phyloP scores from a whole-genome alignment of 2,113 vertebrate species.

The Apistogramma diplotaenia region DNA sequence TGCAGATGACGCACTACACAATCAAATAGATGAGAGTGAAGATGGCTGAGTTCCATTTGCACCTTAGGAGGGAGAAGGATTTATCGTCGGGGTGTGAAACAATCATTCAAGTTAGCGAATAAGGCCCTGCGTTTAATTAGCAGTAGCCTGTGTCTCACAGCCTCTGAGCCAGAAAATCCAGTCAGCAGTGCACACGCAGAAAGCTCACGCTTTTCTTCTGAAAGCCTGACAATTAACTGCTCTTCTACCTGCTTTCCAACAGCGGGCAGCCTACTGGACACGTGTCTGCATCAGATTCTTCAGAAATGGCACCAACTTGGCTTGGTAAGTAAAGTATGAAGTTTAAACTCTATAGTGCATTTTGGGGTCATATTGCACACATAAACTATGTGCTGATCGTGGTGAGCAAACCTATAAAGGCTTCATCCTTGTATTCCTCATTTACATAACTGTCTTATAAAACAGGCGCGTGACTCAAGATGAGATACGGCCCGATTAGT shows the following conservation, averaged over 20 bases:
- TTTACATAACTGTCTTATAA: not conserved
- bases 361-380: not conserved
- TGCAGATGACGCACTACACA: not conserved
- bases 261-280: slow-evolving; percentile 7
- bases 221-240: slow-evolving; percentile 7
- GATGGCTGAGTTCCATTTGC: slow-evolving; percentile 41
- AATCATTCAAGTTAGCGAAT: slow-evolving; percentile 56
- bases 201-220: not conserved
- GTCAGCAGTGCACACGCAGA: slow-evolving; percentile 26
- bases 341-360: not conserved
- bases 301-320: not conserved
- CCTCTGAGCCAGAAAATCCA: slow-evolving; percentile 33
- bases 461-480: not conserved
- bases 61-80: slow-evolving; percentile 56
- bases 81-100: slow-evolving; percentile 63
- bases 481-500: not conserved
- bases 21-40: slow-evolving; percentile 8
- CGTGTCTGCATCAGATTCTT: not conserved
- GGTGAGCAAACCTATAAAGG: not conserved
- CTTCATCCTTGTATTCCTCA: not conserved
- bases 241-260: slow-evolving; percentile 38
- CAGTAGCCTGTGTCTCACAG: slow-evolving; percentile 47
- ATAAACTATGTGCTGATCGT: not conserved
- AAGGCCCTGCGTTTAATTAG: slow-evolving; percentile 57
- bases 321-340: no score